Percentiles rank a stretch among this genome's conserved stretches.
Conservation (phyloP, 2,797 vertebrate species). For the Epinephelus malabaricus region DNA sequence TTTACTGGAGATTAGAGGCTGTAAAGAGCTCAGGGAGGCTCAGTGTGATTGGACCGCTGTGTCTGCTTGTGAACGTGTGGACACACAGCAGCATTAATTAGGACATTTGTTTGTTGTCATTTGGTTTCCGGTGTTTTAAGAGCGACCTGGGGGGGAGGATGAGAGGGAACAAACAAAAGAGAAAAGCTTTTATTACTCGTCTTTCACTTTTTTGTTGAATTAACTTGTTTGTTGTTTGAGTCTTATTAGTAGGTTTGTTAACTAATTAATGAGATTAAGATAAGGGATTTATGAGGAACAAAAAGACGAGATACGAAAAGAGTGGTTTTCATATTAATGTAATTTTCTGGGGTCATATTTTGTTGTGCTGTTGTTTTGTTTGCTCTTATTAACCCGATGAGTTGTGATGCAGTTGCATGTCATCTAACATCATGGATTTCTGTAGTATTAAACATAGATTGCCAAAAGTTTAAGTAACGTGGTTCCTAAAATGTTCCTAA, state of each 20-base stretch:
- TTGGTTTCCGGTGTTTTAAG: not conserved
- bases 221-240: not conserved
- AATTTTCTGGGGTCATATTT: not conserved
- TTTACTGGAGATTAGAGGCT: slow-evolving; percentile 44
- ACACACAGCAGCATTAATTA: slow-evolving; percentile 24
- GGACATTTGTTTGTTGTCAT: slow-evolving; percentile 2
- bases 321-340: not conserved
- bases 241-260: not conserved
- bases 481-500: slow-evolving; percentile 14
- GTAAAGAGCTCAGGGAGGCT: slow-evolving; percentile 47
- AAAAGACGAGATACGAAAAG: not conserved
- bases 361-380: not conserved
- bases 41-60: slow-evolving; percentile 21
- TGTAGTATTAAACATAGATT: not conserved
- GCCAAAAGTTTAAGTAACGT: not conserved
- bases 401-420: not conserved
- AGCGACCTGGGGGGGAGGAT: not conserved
- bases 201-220: not conserved
- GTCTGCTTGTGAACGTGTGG: not conserved
- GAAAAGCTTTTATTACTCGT: not conserved
- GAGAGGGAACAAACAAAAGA: not conserved
- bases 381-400: no score
- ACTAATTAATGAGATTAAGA: not conserved
- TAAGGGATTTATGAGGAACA: not conserved
- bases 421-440: not conserved